phyloP scores from a whole-genome alignment of 2,888 invertebrate genomes.

The Dascillus cervinus region DNA sequence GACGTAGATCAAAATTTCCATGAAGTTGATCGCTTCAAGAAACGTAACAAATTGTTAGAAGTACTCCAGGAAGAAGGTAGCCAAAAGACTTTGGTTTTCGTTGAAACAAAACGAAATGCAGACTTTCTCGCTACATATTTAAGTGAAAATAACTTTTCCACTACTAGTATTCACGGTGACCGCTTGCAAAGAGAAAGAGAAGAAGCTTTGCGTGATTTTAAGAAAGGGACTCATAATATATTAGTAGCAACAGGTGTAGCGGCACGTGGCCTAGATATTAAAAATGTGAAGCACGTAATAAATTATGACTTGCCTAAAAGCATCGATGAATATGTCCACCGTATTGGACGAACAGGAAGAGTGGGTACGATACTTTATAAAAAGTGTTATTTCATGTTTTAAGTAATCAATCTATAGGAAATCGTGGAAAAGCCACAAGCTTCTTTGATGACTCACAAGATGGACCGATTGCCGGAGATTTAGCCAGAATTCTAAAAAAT shows the following conservation, averaged over 20 bases:
- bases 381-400: slow-evolving; percentile 1
- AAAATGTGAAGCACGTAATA: slow-evolving; percentile 79
- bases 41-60: slow-evolving; percentile 64
- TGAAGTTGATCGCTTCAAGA: slow-evolving; percentile 63
- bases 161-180: slow-evolving; percentile 71
- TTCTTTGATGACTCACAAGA: slow-evolving; percentile 67
- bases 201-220: slow-evolving; percentile 70
- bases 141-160: slow-evolving; percentile 64
- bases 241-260: slow-evolving; percentile 94
- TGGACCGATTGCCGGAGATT: slow-evolving; percentile 49
- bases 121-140: slow-evolving; percentile 83
- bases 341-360: slow-evolving; percentile 91
- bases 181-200: slow-evolving; percentile 67
- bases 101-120: slow-evolving; percentile 81
- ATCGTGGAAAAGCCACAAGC: slow-evolving; percentile 78
- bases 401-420: slow-evolving; percentile 34
- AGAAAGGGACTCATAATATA: slow-evolving; percentile 64
- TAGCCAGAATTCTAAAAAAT: slow-evolving; percentile 68
- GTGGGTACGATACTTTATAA: slow-evolving; percentile 53
- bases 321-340: slow-evolving; percentile 91
- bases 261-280: slow-evolving; percentile 86
- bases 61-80: slow-evolving; percentile 52
- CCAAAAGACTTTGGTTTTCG: slow-evolving; percentile 72
- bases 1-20: slow-evolving; percentile 81
- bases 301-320: slow-evolving; percentile 86